phyloP scores from a whole-genome alignment of 2,888 invertebrate species.

The Scotopteryx bipunctaria region DNA sequence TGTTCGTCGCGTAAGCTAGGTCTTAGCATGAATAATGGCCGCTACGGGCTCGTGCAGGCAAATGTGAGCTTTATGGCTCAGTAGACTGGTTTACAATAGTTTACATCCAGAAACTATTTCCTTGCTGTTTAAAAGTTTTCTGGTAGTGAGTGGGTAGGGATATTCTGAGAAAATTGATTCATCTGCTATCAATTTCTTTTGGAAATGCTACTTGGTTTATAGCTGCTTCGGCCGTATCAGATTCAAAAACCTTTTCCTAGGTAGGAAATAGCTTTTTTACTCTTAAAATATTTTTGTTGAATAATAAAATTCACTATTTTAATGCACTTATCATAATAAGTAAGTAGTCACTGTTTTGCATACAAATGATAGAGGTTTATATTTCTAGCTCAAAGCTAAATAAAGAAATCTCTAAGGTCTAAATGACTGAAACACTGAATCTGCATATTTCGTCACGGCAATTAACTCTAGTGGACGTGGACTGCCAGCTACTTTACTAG shows the following conservation, averaged over 20 bases:
- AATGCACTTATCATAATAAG: too few species aligned
- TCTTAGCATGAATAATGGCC: constrained; percentile 54
- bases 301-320: too few species aligned
- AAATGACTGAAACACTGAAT: constrained; percentile 1
- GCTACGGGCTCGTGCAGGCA: constrained; percentile 41
- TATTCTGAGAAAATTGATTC: not conserved
- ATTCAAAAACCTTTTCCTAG: too few species aligned
- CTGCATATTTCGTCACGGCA: constrained; percentile 12
- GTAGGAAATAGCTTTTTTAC: too few species aligned
- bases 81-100: constrained; percentile 38
- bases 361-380: constrained; percentile 39
- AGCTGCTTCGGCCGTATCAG: too few species aligned
- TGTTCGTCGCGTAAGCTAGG: constrained; percentile 39
- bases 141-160: not conserved
- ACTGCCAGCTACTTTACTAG: not conserved
- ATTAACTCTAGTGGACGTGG: constrained; percentile 6
- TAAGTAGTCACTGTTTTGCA: constrained; percentile 19
- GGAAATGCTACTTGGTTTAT: too few species aligned
- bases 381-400: constrained; percentile 26
- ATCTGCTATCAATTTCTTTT: not conserved
- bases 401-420: constrained; percentile 7
- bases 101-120: constrained; percentile 31
- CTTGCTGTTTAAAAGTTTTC: not conserved
- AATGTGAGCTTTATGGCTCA: constrained; percentile 43
- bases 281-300: too few species aligned